These are phyloP conservation scores for Eurystomus glaucurus DNA, from an alignment of 2,797 vertebrate genomes.

Conservation along the genomic window DNA sequence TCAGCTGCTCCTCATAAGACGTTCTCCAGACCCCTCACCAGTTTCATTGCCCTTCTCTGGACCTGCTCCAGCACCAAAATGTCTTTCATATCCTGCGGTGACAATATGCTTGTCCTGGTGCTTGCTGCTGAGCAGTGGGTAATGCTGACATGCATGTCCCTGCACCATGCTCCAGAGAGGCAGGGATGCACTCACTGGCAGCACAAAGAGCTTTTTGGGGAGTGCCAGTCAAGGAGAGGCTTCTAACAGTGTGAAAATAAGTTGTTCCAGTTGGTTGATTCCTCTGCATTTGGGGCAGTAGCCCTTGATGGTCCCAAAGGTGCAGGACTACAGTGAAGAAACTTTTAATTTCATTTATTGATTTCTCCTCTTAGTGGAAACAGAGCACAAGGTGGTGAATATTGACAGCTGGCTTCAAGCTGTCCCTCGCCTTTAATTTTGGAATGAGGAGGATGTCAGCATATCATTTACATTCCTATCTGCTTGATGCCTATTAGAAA, in stretches of 20 bases:
- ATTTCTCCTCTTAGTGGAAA: not conserved
- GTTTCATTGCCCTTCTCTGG: too few relatives aligned
- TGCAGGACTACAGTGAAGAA: not conserved
- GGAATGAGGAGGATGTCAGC: not conserved
- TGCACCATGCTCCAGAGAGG: rapidly evolving
- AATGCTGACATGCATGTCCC: not conserved
- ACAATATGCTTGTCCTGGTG: not conserved
- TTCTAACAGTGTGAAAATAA: not conserved
- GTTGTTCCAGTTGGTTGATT: not conserved
- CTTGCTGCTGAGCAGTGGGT: not conserved
- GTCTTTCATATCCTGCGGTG: too few relatives aligned
- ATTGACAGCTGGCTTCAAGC: not conserved
- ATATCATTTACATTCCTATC: not conserved
- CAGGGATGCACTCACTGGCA: rapidly evolving
- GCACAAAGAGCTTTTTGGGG: not conserved
- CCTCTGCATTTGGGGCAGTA: not conserved
- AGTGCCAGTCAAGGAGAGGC: not conserved
- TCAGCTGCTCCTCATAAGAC: too few relatives aligned
- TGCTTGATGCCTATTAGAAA: not conserved
- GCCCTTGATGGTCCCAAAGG: not conserved
- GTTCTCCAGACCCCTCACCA: too few relatives aligned
- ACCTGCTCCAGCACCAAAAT: too few relatives aligned
- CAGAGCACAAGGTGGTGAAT: not conserved
- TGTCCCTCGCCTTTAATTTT: not conserved
- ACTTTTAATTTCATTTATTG: not conserved